Evolutionary conservation across 1,140 invertebrate species (phyloP).

Genomic region (Bombus sibiricus): DNA sequence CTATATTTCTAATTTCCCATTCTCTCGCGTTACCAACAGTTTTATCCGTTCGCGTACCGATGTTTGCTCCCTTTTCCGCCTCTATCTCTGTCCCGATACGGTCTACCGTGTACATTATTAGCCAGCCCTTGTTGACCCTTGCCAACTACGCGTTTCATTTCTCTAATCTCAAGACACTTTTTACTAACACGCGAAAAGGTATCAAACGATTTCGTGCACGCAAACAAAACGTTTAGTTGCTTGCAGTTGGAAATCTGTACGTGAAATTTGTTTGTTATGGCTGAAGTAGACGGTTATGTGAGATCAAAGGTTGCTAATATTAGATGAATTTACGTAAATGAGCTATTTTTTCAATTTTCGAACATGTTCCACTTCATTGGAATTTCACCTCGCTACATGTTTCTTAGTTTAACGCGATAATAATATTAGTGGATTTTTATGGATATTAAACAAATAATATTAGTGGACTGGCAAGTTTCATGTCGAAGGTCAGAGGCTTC

Average conservation of each 20-base stretch:
- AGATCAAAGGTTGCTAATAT: not conserved
- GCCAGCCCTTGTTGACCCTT: not conserved
- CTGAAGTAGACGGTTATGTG: not conserved
- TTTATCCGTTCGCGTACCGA: not conserved
- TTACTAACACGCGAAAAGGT: not conserved
- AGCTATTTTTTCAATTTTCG: too few relatives aligned
- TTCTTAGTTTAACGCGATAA: too few relatives aligned
- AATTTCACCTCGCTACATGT: too few relatives aligned
- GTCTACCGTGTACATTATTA: slow-evolving; percentile 1
- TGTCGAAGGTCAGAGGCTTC: too few relatives aligned
- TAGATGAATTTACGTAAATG: too few relatives aligned
- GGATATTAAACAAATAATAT: too few relatives aligned
- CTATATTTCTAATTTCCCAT: not conserved
- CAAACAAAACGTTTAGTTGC: not conserved
- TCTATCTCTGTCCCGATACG: not conserved
- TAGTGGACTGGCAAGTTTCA: too few relatives aligned
- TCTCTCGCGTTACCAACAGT: not conserved
- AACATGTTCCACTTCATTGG: too few relatives aligned
- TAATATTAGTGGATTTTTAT: too few relatives aligned
- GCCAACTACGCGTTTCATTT: not conserved
- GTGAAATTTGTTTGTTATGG: not conserved
- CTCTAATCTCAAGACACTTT: not conserved
- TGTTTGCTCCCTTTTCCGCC: not conserved
- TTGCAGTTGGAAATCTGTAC: not conserved
- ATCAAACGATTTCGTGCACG: not conserved